These are phyloP conservation scores for Stomatorhinus walkeri DNA, from an alignment of 2,797 vertebrate species.

Conservation along the genomic window DNA sequence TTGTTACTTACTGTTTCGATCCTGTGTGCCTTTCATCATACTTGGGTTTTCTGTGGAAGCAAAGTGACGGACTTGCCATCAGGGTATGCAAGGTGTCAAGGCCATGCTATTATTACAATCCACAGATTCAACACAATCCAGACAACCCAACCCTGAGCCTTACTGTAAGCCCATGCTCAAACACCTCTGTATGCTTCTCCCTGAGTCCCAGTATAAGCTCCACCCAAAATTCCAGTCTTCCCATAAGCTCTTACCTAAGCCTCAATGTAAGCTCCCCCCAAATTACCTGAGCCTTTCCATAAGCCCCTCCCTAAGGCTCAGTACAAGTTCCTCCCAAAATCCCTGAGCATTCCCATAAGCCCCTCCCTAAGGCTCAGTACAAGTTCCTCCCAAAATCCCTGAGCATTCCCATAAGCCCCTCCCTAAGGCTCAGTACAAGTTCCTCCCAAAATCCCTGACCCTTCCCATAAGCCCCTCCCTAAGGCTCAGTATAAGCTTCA, in stretches of 20 bases:
- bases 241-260: not conserved
- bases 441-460: not conserved
- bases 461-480: not conserved
- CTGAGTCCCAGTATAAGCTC: not conserved
- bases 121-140: not conserved
- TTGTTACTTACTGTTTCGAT: conserved; percentile 44
- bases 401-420: not conserved
- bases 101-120: not conserved
- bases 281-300: not conserved
- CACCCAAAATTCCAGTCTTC: not conserved
- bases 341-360: not conserved
- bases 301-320: not conserved
- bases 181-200: not conserved
- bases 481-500: not conserved
- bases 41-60: conserved; percentile 56
- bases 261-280: not conserved
- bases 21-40: conserved; percentile 51
- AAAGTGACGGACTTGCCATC: not conserved
- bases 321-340: not conserved
- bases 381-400: not conserved
- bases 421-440: not conserved
- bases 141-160: not conserved
- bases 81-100: not conserved
- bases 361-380: not conserved
- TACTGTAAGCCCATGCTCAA: not conserved